Conservation (phyloP, 2,113 vertebrate genomes). For the Neodontobutis hainanensis region DNA sequence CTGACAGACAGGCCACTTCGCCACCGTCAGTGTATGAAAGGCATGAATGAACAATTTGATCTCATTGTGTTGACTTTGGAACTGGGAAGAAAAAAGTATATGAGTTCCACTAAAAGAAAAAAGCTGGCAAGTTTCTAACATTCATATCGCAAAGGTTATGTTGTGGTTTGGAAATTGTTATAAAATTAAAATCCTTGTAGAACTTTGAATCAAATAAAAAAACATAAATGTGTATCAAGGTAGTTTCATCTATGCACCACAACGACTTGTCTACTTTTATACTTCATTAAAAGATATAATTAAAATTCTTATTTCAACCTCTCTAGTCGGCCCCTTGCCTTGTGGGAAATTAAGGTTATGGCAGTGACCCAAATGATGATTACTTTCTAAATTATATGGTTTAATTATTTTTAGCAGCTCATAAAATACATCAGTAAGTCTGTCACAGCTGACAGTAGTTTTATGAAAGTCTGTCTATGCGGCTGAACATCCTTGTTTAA, state of each 20-base stretch:
- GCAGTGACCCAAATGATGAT: slow-evolving; percentile 43
- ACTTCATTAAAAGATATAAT: neutral
- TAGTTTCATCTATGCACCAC: neutral
- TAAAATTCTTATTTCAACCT: slow-evolving; percentile 5
- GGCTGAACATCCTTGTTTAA: slow-evolving; percentile 2
- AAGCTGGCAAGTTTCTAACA: slow-evolving; percentile 10
- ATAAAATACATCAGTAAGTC: slow-evolving; percentile 46
- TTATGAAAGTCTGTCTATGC: slow-evolving; percentile 36
- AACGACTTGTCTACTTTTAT: neutral
- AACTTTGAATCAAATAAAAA: no score
- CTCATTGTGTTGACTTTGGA: slow-evolving; percentile 60
- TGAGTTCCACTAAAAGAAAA: slow-evolving; percentile 12
- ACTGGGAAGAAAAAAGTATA: slow-evolving; percentile 46
- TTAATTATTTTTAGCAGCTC: slow-evolving; percentile 56
- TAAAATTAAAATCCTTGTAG: neutral
- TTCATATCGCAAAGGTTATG: neutral
- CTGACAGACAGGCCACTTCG: slow-evolving; percentile 67
- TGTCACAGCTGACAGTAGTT: slow-evolving; percentile 53
- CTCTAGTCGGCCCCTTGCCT: slow-evolving; percentile 4
- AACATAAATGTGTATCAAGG: neutral
- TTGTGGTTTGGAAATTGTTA: neutral
- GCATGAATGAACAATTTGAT: slow-evolving; percentile 69
- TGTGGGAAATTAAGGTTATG: slow-evolving; percentile 29
- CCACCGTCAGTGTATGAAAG: slow-evolving; percentile 55
- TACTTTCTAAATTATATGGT: slow-evolving; percentile 42